Percentiles rank a stretch among this genome's conserved stretches.
phyloP scores from a whole-genome alignment of 37 sponge, comb jelly and placozoan species.

The Cliona cf. orientalis region DNA sequence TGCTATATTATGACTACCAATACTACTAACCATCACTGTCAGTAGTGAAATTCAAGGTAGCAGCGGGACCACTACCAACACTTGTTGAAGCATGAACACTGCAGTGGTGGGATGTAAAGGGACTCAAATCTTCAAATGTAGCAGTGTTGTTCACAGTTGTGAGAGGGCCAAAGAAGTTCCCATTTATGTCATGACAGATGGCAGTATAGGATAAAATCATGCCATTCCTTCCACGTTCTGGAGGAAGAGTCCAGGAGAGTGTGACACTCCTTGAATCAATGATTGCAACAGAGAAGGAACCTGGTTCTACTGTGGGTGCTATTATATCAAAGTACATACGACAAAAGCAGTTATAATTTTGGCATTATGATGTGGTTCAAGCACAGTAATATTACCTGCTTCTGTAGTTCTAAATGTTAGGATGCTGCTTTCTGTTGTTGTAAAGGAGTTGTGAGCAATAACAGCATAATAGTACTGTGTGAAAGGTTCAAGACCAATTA shows the following conservation, averaged over 20 bases:
- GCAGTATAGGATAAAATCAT: slow-evolving; percentile 1
- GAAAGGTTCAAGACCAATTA: slow-evolving; percentile 14
- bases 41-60: background rate
- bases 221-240: background rate
- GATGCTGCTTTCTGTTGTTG: background rate
- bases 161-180: background rate
- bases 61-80: slow-evolving; percentile 8
- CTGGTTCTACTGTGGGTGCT: slow-evolving; percentile 20
- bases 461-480: slow-evolving; percentile 15
- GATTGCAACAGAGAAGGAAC: background rate
- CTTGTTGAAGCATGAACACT: slow-evolving; percentile 15
- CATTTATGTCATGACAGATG: background rate
- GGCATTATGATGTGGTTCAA: too few relatives aligned
- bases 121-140: background rate
- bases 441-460: slow-evolving; percentile 10
- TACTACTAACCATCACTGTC: slow-evolving; percentile 1
- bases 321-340: background rate
- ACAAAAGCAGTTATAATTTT: too few relatives aligned
- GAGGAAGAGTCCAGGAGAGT: slow-evolving; percentile 23
- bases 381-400: slow-evolving; percentile 7
- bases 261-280: background rate
- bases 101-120: background rate
- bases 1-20: too few relatives aligned
- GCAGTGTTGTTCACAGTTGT: background rate
- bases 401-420: background rate